These are phyloP conservation scores for Eupithecia pulchellata DNA, from an alignment of 2,888 invertebrate genomes.

Conservation along the genomic window DNA sequence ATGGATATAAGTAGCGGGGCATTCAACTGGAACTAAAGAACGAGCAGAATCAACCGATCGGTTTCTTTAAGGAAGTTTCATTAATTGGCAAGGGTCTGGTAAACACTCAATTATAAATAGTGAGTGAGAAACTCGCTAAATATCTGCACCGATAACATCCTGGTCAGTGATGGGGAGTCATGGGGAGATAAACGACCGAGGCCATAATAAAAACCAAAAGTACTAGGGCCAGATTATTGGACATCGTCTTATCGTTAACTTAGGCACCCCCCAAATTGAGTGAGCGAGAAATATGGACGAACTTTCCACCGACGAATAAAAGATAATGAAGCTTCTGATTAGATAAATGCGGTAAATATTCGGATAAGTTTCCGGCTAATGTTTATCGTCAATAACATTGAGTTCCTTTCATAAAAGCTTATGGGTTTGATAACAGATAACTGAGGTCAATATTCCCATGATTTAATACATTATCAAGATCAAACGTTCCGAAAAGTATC, in stretches of 20 bases:
- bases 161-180: conserved; percentile 68
- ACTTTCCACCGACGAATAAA: conserved; percentile 77
- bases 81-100: conserved; percentile 56
- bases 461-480: conserved; percentile 32
- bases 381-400: conserved; percentile 43
- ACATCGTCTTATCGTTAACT: conserved; percentile 75
- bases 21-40: conserved; percentile 35
- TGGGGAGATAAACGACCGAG: conserved; percentile 71
- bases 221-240: conserved; percentile 74
- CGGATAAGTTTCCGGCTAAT: conserved; percentile 48
- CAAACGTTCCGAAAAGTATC: conserved; percentile 34
- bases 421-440: conserved; percentile 40
- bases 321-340: conserved; percentile 79
- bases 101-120: conserved; percentile 62
- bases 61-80: conserved; percentile 44
- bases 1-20: conserved; percentile 25
- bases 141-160: conserved; percentile 68
- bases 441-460: conserved; percentile 37
- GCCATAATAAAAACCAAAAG: conserved; percentile 76
- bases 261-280: conserved; percentile 78
- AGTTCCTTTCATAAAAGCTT: conserved; percentile 46
- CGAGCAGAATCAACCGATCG: conserved; percentile 31
- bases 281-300: conserved; percentile 79
- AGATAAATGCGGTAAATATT: conserved; percentile 75
- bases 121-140: conserved; percentile 63